phyloP scores from a whole-genome alignment of 1,140 invertebrate species.

The Brachionus angularis region DNA sequence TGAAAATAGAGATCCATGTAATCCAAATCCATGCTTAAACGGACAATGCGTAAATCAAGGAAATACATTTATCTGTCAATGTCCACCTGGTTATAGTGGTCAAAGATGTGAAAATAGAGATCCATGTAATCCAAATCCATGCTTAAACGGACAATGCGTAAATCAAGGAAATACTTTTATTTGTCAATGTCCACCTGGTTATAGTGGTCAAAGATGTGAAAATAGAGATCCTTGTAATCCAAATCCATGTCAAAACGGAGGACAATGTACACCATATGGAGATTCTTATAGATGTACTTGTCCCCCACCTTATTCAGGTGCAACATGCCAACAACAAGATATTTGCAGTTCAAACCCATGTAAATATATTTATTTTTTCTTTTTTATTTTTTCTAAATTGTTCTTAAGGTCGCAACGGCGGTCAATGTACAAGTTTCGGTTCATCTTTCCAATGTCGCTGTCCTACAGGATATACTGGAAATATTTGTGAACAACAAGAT shows the following conservation, averaged over 20 bases:
- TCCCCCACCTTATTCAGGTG: conserved; percentile 7
- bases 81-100: conserved; percentile 40
- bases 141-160: conserved; percentile 25
- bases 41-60: conserved; percentile 42
- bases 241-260: conserved; percentile 73
- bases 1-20: conserved; percentile 12
- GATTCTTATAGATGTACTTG: conserved; percentile 61
- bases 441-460: not conserved
- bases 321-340: conserved; percentile 11
- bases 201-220: conserved; percentile 48
- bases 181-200: conserved; percentile 50
- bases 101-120: conserved; percentile 41
- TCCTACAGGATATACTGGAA: conserved; percentile 34
- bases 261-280: conserved; percentile 69
- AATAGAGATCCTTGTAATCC: conserved; percentile 70
- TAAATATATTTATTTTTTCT: no score
- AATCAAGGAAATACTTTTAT: not conserved
- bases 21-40: conserved; percentile 9
- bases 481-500: conserved; percentile 37
- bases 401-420: conserved; percentile 22
- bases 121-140: conserved; percentile 28
- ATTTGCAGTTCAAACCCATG: conserved; percentile 45
- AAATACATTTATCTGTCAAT: conserved; percentile 37
- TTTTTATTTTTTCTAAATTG: no score
- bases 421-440: not conserved